Evolutionary conservation across 2,888 invertebrate genomes (phyloP).

Genomic region (Lamproptera curius): DNA sequence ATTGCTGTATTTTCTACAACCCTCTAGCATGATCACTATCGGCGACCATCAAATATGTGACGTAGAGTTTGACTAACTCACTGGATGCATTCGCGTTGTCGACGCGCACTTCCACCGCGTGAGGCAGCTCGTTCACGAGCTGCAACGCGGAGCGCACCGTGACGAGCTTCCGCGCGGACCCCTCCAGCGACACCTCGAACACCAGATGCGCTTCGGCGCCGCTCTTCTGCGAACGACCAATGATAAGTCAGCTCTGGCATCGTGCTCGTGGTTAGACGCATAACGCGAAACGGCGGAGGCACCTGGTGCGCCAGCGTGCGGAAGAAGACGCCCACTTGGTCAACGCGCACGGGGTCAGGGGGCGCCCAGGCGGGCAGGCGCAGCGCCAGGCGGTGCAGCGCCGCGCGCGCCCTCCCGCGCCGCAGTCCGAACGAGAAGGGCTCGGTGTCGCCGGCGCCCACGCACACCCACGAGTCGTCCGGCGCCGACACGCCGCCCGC

Average conservation of each 20-base stretch:
- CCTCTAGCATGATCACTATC: too few species aligned
- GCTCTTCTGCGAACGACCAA: slow-evolving; percentile 41
- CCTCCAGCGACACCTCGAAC: slow-evolving; percentile 93
- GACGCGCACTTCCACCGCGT: slow-evolving; percentile 77
- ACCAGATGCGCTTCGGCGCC: slow-evolving; percentile 87
- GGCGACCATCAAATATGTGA: too few species aligned
- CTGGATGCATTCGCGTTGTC: slow-evolving; percentile 52
- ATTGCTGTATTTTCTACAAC: slow-evolving; percentile 9
- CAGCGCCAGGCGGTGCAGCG: slow-evolving; percentile 92
- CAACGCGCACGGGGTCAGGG: slow-evolving; percentile 94
- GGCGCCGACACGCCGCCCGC: slow-evolving; percentile 33
- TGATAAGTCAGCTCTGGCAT: too few species aligned
- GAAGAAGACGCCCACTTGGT: slow-evolving; percentile 96
- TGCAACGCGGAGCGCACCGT: slow-evolving; percentile 94
- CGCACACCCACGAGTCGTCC: slow-evolving; percentile 83
- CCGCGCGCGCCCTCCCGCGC: slow-evolving; percentile 82
- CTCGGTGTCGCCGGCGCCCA: slow-evolving; percentile 85
- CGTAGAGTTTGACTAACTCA: slow-evolving; percentile 20
- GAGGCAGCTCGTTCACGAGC: slow-evolving; percentile 86
- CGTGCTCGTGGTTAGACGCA: too few species aligned
- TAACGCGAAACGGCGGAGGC: too few species aligned
- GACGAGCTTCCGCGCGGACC: slow-evolving; percentile 95
- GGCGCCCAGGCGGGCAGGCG: slow-evolving; percentile 93
- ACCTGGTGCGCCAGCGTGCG: slow-evolving; percentile 71
- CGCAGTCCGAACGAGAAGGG: slow-evolving; percentile 91